These are phyloP conservation scores for Galendromus occidentalis DNA, from an alignment of 1,140 invertebrate genomes.

Conservation along the genomic window DNA sequence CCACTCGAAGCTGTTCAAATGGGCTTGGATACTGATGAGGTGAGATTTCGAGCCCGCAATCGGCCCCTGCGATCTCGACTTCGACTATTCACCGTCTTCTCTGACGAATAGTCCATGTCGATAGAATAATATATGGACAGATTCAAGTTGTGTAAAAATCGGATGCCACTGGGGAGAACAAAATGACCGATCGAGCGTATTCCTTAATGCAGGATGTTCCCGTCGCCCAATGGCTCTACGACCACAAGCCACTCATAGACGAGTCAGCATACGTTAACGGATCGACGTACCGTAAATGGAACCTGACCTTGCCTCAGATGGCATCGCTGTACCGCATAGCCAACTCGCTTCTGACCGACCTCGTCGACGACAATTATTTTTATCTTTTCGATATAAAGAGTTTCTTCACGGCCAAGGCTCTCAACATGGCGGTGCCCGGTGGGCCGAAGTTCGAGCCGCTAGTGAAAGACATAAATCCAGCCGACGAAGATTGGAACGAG, in stretches of 20 bases:
- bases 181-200: background rate
- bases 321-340: constrained; percentile 89
- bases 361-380: constrained; percentile 97
- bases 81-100: no score
- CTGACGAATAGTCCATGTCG: no score
- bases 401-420: constrained; percentile 97
- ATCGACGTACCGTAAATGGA: constrained; percentile 87
- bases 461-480: constrained; percentile 88
- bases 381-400: constrained; percentile 98
- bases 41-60: constrained; percentile 24
- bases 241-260: constrained; percentile 88
- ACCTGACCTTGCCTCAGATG: constrained; percentile 82
- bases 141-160: no score
- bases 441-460: constrained; percentile 98
- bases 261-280: constrained; percentile 79
- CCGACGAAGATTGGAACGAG: constrained; percentile 99
- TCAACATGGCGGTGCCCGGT: constrained; percentile 99
- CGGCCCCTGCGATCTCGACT: no score
- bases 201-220: constrained; percentile 16
- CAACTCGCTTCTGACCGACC: constrained; percentile 92
- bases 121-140: no score
- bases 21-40: constrained; percentile 77
- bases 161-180: no score
- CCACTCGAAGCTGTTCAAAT: constrained; percentile 98
- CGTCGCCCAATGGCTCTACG: constrained; percentile 86